A percentile compares a stretch with the other conserved stretches of the same genome.
Evolutionary conservation across 35 echinoderm and acorn worm species (phyloP).

Genomic region (Hemicentrotus pulcherrimus): DNA sequence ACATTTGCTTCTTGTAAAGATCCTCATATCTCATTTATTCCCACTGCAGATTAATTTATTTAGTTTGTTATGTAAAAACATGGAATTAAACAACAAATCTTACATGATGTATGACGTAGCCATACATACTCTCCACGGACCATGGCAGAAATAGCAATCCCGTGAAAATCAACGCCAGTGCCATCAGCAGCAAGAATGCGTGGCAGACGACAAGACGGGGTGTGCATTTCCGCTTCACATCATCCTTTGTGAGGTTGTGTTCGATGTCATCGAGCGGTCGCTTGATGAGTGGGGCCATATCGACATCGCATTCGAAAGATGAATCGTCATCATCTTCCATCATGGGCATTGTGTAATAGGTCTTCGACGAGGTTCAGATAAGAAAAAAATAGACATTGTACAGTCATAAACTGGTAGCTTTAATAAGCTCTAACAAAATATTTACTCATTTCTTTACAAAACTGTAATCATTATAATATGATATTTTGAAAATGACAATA

Average conservation of each 20-base stretch:
- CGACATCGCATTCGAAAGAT: neutral
- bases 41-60: too few relatives aligned
- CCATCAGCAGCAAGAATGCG: neutral
- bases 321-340: conserved; percentile 11
- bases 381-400: too few relatives aligned
- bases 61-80: too few relatives aligned
- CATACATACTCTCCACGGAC: neutral
- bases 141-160: conserved; percentile 34
- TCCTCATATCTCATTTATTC: too few relatives aligned
- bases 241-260: neutral
- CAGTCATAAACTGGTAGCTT: too few relatives aligned
- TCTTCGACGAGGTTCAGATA: too few relatives aligned
- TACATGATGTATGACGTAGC: neutral
- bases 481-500: too few relatives aligned
- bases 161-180: conserved; percentile 21
- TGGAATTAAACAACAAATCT: neutral
- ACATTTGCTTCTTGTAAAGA: too few relatives aligned
- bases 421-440: too few relatives aligned
- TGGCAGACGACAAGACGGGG: conserved; percentile 30
- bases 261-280: neutral
- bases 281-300: neutral
- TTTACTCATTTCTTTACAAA: too few relatives aligned
- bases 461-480: too few relatives aligned
- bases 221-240: neutral
- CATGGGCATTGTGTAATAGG: neutral